phyloP scores from a whole-genome alignment of 2,888 invertebrate species.

The Agonum fuliginosum region DNA sequence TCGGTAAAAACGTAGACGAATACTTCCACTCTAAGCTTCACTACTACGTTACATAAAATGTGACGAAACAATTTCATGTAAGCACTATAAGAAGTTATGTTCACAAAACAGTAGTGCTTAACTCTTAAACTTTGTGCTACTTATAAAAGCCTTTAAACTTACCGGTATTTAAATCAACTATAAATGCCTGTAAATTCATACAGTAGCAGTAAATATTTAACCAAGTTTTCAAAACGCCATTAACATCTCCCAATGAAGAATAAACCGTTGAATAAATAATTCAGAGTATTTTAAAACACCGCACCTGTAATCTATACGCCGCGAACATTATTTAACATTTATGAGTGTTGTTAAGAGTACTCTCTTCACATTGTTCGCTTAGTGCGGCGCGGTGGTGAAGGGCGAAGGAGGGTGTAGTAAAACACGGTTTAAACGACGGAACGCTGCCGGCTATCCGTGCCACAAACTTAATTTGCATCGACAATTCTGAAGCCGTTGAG shows the following conservation, averaged over 20 bases:
- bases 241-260: constrained; percentile 43
- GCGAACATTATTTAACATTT: constrained; percentile 67
- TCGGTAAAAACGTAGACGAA: too few species aligned
- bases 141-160: neutral
- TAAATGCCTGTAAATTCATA: constrained; percentile 19
- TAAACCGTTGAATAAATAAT: constrained; percentile 54
- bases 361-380: constrained; percentile 62
- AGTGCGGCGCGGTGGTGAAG: neutral
- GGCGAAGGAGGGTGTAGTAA: constrained; percentile 24
- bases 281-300: constrained; percentile 54
- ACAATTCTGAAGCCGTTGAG: constrained; percentile 62
- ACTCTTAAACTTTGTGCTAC: too few species aligned
- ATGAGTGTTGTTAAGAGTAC: constrained; percentile 65
- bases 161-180: constrained; percentile 8
- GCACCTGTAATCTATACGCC: constrained; percentile 57
- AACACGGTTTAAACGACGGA: constrained; percentile 67
- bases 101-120: too few species aligned
- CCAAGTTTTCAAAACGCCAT: constrained; percentile 53
- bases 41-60: too few species aligned
- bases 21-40: too few species aligned
- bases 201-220: constrained; percentile 30
- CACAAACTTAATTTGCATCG: constrained; percentile 69
- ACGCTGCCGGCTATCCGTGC: constrained; percentile 65
- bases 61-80: neutral
- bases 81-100: too few species aligned